Percentiles rank a stretch among this genome's conserved stretches.
Conservation (phyloP, 2,113 vertebrate species). For the Henicopernis longicauda region DNA sequence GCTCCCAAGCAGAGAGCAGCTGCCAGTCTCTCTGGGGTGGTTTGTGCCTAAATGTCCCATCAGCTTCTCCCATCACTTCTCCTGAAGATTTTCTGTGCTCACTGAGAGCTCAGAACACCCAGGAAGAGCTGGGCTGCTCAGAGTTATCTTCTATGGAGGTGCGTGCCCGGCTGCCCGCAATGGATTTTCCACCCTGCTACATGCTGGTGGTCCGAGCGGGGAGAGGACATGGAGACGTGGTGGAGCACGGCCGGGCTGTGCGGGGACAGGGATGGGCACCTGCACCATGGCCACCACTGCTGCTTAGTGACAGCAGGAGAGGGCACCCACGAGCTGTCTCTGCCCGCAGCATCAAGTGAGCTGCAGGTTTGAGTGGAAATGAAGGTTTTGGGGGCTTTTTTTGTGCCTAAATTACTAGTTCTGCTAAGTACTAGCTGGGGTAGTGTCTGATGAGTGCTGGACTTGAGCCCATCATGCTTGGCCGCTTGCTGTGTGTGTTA, state of each 20-base stretch:
- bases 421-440: fast-evolving
- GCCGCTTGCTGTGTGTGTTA: fast-evolving
- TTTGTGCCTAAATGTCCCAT: not conserved
- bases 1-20: fast-evolving
- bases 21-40: not conserved
- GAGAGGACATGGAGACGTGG: fast-evolving
- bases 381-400: fast-evolving
- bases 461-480: fast-evolving
- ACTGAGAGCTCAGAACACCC: not conserved
- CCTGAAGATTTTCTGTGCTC: not conserved
- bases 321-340: not conserved
- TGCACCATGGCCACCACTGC: not conserved
- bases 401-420: not conserved
- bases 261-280: not conserved
- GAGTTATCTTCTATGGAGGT: not conserved
- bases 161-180: fast-evolving
- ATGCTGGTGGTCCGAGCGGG: fast-evolving
- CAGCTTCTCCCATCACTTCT: not conserved
- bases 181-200: not conserved
- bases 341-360: not conserved
- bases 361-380: not conserved
- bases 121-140: not conserved
- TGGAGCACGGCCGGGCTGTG: fast-evolving
- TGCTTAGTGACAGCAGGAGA: slow-evolving; percentile 16
- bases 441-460: not conserved